A percentile compares a stretch with the other conserved stretches of the same genome.
These are phyloP conservation scores for Invenusta paracnida DNA, from an alignment of 2,888 invertebrate species.

Conservation along the genomic window DNA sequence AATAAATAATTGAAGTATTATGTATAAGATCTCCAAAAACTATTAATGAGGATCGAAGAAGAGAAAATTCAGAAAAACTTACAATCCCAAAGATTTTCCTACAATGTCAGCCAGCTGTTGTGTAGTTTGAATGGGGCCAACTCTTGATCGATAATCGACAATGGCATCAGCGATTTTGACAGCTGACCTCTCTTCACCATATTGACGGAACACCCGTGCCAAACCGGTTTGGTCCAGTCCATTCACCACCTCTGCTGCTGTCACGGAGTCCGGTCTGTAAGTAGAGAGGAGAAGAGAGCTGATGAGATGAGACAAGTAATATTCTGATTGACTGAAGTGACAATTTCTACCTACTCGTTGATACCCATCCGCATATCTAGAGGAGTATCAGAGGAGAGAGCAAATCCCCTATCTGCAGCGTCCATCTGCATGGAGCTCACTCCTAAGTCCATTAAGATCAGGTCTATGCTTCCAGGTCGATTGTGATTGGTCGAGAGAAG, in stretches of 20 bases:
- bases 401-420: slow-evolving; percentile 75
- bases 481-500: slow-evolving; percentile 60
- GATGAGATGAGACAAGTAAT: no score
- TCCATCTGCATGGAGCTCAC: slow-evolving; percentile 93
- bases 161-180: slow-evolving; percentile 78
- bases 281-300: not conserved
- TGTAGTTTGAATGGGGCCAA: slow-evolving; percentile 75
- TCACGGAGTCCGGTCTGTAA: slow-evolving; percentile 62
- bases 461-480: slow-evolving; percentile 70
- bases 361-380: slow-evolving; percentile 95
- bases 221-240: slow-evolving; percentile 74
- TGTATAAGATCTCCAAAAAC: no score
- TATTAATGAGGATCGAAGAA: no score
- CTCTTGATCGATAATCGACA: slow-evolving; percentile 74
- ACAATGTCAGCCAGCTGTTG: slow-evolving; percentile 74
- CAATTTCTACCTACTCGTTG: not conserved
- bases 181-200: slow-evolving; percentile 83
- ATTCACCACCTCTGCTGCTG: slow-evolving; percentile 80
- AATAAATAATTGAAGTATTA: no score
- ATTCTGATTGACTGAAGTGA: no score
- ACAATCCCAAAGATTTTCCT: slow-evolving; percentile 48
- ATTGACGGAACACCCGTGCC: slow-evolving; percentile 76
- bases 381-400: slow-evolving; percentile 73
- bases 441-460: slow-evolving; percentile 84
- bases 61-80: no score